phyloP scores from a whole-genome alignment of 2,113 vertebrate genomes.

The Saccopteryx bilineata region DNA sequence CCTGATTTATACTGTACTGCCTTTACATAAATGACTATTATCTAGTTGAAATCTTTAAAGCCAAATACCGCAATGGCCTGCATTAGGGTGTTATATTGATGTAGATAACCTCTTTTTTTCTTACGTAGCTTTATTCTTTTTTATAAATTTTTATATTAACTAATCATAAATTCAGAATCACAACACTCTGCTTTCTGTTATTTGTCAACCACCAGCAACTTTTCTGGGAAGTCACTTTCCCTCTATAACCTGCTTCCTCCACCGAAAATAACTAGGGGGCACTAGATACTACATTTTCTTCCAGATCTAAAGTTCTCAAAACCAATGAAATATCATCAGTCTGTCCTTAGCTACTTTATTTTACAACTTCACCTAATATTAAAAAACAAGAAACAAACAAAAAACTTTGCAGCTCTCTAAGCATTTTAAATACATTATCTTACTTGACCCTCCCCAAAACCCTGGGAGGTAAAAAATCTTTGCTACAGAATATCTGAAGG shows the following conservation, averaged over 20 bases:
- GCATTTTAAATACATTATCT: not conserved
- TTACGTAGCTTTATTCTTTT: not conserved
- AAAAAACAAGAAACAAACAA: not conserved
- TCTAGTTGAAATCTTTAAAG: not conserved
- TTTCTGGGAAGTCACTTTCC: not conserved
- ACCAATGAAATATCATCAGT: constrained; percentile 12
- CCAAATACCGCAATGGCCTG: not conserved
- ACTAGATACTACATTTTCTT: not conserved
- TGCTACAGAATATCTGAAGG: not conserved
- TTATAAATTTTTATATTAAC: constrained; percentile 7
- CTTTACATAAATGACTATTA: not conserved
- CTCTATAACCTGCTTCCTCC: not conserved
- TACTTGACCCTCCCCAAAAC: not conserved
- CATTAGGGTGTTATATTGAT: not conserved
- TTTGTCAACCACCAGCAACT: not conserved
- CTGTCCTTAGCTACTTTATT: not conserved
- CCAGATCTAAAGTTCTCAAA: not conserved
- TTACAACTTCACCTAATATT: not conserved
- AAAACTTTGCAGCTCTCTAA: not conserved
- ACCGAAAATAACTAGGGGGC: not conserved
- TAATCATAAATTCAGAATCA: not conserved
- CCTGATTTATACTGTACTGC: not conserved
- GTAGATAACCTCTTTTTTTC: not conserved
- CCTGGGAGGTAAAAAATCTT: not conserved
- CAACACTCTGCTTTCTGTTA: not conserved